A percentile compares a stretch with the other conserved stretches of the same genome.
Evolutionary conservation across 1,140 invertebrate genomes (phyloP).

Genomic region (Neomicropteryx cornuta): DNA sequence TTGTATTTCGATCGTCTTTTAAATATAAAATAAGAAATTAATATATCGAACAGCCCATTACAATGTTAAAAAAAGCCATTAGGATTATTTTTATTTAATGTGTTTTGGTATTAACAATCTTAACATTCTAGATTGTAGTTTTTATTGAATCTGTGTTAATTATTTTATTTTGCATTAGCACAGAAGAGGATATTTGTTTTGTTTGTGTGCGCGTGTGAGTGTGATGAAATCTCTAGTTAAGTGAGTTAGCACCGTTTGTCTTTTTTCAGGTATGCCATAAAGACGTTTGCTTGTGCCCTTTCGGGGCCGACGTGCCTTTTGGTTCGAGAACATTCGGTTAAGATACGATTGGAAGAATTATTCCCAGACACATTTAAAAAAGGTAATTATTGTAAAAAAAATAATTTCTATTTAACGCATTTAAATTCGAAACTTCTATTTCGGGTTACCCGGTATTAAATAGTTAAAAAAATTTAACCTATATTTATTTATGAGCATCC

Average conservation of each 20-base stretch:
- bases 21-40: too few species aligned
- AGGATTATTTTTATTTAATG: conserved; percentile 3
- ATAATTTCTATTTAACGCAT: neutral
- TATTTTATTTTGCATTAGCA: neutral
- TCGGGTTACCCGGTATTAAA: too few species aligned
- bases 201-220: neutral
- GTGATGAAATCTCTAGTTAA: neutral
- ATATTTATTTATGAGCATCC: too few species aligned
- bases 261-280: conserved; percentile 26
- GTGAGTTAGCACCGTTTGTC: neutral
- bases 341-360: conserved; percentile 17
- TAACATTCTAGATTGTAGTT: neutral
- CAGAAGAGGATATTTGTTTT: neutral
- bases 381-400: neutral
- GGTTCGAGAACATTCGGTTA: conserved; percentile 25
- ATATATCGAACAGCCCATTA: too few species aligned
- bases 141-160: neutral
- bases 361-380: conserved; percentile 19
- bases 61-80: too few species aligned
- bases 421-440: too few species aligned
- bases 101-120: neutral
- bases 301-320: conserved; percentile 26
- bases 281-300: conserved; percentile 27
- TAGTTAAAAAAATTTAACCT: conserved; percentile 13
- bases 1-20: too few species aligned